Evolutionary conservation across 2,113 vertebrate genomes (phyloP), one percentile per base, ranked within the genome.

Genomic region (Lampris incognitus): DNA sequence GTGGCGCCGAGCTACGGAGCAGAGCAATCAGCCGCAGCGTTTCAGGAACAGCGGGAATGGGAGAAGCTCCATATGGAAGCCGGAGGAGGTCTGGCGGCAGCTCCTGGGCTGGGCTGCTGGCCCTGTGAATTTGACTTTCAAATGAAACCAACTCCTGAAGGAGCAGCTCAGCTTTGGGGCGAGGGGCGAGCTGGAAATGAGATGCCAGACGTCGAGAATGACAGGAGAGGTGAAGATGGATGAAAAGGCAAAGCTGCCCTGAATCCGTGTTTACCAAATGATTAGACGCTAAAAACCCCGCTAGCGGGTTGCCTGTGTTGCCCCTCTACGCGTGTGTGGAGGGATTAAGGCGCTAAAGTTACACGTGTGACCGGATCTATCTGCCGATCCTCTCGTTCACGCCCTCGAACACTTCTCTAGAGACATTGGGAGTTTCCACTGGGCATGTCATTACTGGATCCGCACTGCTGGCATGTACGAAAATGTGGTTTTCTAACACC

Each of bases 61-160:
- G 24, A 24, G 24, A 24, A 24, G 24, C 24, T 24, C 24, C 24
- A 24, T 24, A 24, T 24, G 24, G 24, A 83, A 75, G 66, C 75
- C 76, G 61, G 80, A 74, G 72, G 75, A 92, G 76, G 69, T 75
- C 86, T 86, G 77, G 89, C 88, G 87, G 73, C 85, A 76, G 84
- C 81, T 88, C 63, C 78, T 73, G 69, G 72, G 59, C 69, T 81
- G 74, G 70, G 82, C 81, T 82, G 82, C 88, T 86, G 74, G 89
- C 88, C 84, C 64, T 69, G 72, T 74, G 87, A 90, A 88, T 87
- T 86, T 82, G 51, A 90, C 91, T 86, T 88, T 87, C 73, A 91
- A 91, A 90, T 88, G 78, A 62, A 3, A 79, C 72, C 68, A 85
- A 88, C 81, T 89, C 89, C 83, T 79, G 72, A 78, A 80, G 85